Evolutionary conservation across 1,140 invertebrate species (phyloP), one percentile per base, ranked within the genome.

Genomic region (Drosophila santomea): DNA sequence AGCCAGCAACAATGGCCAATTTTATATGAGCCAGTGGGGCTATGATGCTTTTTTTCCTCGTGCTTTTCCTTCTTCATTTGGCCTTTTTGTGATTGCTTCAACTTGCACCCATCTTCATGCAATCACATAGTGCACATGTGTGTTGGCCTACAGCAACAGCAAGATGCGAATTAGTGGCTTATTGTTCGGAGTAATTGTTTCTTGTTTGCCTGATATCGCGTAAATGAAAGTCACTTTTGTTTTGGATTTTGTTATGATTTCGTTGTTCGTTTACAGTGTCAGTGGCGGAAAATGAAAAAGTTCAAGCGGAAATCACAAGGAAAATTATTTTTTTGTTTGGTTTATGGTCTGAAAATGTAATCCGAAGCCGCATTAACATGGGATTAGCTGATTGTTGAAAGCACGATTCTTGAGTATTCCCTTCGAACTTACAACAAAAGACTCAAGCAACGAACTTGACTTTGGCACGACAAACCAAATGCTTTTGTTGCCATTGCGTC

Each of bases 141-240:
- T 66, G 56, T 62, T 54, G 35, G 17, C 43, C 25, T 63, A 52
- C 48, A 77, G 67, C 64, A 23, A 51, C 66, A 17, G 17, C 73
- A 71, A 89, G 76, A 81, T 83, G 77, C 76, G 80, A 88, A 88
- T 88, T 89, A 88, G 83, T 89, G 66, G 84, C 83, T 88, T 89
- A 88, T 88, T 88, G 83, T 88, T 57, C 80, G 84, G 57, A 76
- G 80, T 88, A 89, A 88, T 88, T 88, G 79, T 83, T 88, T 89
- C 80, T 89, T 88, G 79, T 88, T 51, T 51, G 48, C 48, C 48
- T 15, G 48, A 80, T 66, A 44, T 80, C 69, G 60, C 57, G 80
- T 80, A 88, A 83, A 88, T 83, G 84, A 89, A 88, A 88, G 76
- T 89, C 73, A 76, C 67, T 86, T 83, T 89, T 89, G 79, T 73